Evolutionary conservation across 2,113 vertebrate species (phyloP), one percentile per base, ranked within the genome.

Genomic region (Dermatemys mawii): DNA sequence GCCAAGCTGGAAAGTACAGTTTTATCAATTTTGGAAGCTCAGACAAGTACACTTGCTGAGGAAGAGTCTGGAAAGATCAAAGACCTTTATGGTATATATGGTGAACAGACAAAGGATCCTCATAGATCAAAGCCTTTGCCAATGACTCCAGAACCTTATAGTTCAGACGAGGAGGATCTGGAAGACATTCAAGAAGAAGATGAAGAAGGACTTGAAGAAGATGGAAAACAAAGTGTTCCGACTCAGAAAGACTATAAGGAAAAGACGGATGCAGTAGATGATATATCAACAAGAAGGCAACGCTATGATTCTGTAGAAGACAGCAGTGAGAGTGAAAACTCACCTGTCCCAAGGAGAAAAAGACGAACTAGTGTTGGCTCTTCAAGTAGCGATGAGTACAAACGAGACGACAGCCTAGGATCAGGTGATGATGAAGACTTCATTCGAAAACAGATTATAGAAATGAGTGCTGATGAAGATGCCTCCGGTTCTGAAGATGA

Each of bases 1-100:
- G 99, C 99, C 81, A 99, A 99, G 96, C 91, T 99, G 83, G 99
- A 99, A 97, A 99, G 98, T 94, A 99, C 99, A 2, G 99, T 99
- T 57, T 98, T 99, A 54, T 99, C 99, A 60, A 99, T 99, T 97
- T 98, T 99, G 95, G 99, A 99, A 97, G 98, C 99, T 94, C 98
- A 99, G 96, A 94, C 97, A 95, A 98, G 94, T 96, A 96, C 98
- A 1, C 88, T 98, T 60, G 88, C 86, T 84, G 97, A 97, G 94
- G 97, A 98, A 93, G 98, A 97, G 57, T 87, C 97, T 84, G 90
- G 41, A 2, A 97, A 97, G 94, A 96, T 86, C 87, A 96, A 97
- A 92, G 97, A 98, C 1, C 93, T 98, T 92, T 96, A 94, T 76
- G 95, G 94, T 70, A 60, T 67, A 5, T 96, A 91, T 19, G 5